Evolutionary conservation across 1,140 invertebrate species (phyloP).

Genomic region (Hirudo medicinalis): DNA sequence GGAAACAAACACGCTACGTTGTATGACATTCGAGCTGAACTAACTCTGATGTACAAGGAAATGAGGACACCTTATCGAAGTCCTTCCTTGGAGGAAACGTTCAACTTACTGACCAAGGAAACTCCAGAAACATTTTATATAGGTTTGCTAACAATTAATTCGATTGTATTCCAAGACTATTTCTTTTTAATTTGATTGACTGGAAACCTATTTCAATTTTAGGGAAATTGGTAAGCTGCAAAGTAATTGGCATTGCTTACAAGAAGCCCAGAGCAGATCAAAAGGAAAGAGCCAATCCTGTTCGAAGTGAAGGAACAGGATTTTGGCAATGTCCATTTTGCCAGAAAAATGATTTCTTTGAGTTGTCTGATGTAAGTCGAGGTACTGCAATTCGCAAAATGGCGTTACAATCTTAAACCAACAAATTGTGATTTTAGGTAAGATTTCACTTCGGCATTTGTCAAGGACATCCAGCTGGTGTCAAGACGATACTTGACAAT

Average conservation of each 20-base stretch:
- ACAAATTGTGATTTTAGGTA: constrained; percentile 42
- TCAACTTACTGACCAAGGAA: constrained; percentile 91
- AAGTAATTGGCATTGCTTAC: constrained; percentile 49
- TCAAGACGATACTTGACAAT: constrained; percentile 79
- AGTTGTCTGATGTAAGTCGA: constrained; percentile 63
- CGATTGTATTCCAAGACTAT: no score
- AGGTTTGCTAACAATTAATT: constrained; percentile 50
- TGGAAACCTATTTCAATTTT: constrained; percentile 12
- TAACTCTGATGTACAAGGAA: constrained; percentile 91
- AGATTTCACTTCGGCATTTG: constrained; percentile 96
- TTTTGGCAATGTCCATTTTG: constrained; percentile 97
- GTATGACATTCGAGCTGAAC: constrained; percentile 89
- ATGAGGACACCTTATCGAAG: constrained; percentile 63
- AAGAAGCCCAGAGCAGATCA: constrained; percentile 81
- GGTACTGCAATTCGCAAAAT: no score
- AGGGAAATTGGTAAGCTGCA: constrained; percentile 44
- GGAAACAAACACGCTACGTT: constrained; percentile 93
- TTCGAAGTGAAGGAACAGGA: constrained; percentile 81
- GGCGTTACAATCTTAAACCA: no score
- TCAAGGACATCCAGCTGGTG: constrained; percentile 83
- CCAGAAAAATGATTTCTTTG: constrained; percentile 82
- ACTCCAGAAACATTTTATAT: constrained; percentile 85
- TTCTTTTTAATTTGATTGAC: no score
- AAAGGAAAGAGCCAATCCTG: constrained; percentile 83
- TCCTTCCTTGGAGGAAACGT: constrained; percentile 69